Percentiles rank a stretch among this genome's conserved stretches.
These are phyloP conservation scores for Aphis craccivora DNA, from an alignment of 1,140 invertebrate genomes.

Conservation along the genomic window DNA sequence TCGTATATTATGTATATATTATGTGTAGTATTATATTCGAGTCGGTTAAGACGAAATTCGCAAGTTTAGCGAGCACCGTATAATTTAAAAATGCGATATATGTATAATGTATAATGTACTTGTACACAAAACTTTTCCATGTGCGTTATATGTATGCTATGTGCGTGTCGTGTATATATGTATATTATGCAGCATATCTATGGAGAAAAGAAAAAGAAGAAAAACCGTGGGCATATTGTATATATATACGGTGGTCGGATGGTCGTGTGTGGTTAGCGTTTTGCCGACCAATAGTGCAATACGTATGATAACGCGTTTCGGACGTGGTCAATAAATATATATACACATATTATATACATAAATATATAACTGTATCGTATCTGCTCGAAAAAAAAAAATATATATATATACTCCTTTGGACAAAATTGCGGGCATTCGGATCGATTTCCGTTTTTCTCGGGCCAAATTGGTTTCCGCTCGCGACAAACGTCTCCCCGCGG, in stretches of 20 bases:
- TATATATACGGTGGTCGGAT: not conserved
- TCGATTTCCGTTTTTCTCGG: conserved; percentile 29
- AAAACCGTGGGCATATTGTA: not conserved
- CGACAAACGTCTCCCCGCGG: conserved; percentile 30
- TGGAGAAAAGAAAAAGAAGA: not conserved
- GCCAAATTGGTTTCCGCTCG: conserved; percentile 27
- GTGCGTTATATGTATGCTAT: not conserved
- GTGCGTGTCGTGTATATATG: too few relatives aligned
- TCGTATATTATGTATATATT: not conserved
- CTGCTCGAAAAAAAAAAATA: not conserved
- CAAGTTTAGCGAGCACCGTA: not conserved
- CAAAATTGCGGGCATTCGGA: not conserved
- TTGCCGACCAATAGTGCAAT: not conserved
- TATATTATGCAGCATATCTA: not conserved
- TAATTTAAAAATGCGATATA: not conserved
- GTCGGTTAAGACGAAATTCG: not conserved
- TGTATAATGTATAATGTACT: not conserved
- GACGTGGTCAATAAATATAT: not conserved
- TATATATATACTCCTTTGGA: not conserved
- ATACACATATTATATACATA: not conserved
- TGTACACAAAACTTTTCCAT: not conserved
- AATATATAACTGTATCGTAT: not conserved
- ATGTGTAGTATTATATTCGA: not conserved
- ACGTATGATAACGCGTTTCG: conserved; percentile 29
- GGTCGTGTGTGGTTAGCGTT: not conserved